Conservation (phyloP, 2,797 vertebrate species). For the Philypnodon macrostomus region DNA sequence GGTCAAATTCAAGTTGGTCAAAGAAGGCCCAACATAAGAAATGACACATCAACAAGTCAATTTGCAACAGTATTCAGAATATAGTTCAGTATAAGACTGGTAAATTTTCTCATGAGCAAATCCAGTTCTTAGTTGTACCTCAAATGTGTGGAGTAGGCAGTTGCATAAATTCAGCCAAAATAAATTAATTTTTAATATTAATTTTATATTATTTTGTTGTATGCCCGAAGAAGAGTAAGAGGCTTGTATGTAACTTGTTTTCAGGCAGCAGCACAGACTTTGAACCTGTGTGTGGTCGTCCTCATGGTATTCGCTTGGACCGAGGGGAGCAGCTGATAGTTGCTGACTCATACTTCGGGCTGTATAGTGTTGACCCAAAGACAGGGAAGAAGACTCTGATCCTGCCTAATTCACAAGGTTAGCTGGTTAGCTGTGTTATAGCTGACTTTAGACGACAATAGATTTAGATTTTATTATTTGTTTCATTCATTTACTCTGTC, state of each 20-base stretch:
- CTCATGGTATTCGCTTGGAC: slow-evolving; percentile 71
- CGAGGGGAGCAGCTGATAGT: slow-evolving; percentile 65
- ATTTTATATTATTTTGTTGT: no score
- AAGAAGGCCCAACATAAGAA: no score
- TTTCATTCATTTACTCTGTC: neutral
- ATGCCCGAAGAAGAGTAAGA: neutral
- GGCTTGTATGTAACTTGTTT: slow-evolving; percentile 2
- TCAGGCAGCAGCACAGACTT: slow-evolving; percentile 70
- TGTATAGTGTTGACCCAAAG: slow-evolving; percentile 65
- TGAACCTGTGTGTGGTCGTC: slow-evolving; percentile 72
- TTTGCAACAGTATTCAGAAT: no score
- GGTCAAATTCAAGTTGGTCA: no score
- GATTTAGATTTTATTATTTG: neutral
- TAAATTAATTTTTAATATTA: no score
- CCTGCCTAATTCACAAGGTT: slow-evolving; percentile 67
- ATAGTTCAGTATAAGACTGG: no score
- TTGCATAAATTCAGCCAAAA: no score
- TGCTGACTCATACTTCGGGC: slow-evolving; percentile 75
- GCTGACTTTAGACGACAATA: neutral
- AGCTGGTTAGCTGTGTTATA: slow-evolving; percentile 38
- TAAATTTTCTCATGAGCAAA: no score
- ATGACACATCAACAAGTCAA: no score
- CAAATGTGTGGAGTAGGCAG: no score
- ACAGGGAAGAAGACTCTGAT: slow-evolving; percentile 73
- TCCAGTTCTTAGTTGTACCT: no score